Evolutionary conservation across 2,888 invertebrate species (phyloP).

Genomic region (Branchipolynoe longqiensis): DNA sequence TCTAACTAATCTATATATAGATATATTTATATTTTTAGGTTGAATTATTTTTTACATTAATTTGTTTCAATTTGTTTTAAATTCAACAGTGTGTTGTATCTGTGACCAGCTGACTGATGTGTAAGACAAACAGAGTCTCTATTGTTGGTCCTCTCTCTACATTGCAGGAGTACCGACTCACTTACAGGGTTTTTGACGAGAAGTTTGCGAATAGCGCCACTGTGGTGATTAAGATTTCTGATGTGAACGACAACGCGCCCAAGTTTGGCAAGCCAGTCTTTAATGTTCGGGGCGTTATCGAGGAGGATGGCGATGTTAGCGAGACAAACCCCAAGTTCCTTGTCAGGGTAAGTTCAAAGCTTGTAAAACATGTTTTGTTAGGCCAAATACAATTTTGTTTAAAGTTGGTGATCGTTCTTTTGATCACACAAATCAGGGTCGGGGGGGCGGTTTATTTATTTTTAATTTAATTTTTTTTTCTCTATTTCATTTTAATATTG

Average conservation of each 20-base stretch:
- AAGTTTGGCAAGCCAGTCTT: slow-evolving; percentile 67
- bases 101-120: no score
- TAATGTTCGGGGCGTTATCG: slow-evolving; percentile 69
- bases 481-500: no score
- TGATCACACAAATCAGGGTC: no score
- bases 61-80: not conserved
- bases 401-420: no score
- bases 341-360: slow-evolving; percentile 68
- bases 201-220: slow-evolving; percentile 69
- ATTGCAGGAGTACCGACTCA: slow-evolving; percentile 66
- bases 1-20: no score
- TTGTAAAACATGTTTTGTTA: no score
- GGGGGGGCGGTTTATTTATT: no score
- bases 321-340: slow-evolving; percentile 67
- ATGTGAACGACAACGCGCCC: slow-evolving; percentile 73
- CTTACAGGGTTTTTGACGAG: slow-evolving; percentile 70
- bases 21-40: no score
- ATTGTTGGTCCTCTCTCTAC: not conserved
- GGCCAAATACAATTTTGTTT: no score
- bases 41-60: no score
- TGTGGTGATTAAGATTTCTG: slow-evolving; percentile 69
- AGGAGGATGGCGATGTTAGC: slow-evolving; percentile 69
- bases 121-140: no score
- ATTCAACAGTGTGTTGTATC: not conserved
- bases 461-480: no score